These are phyloP conservation scores for Brevimyrus niger DNA, from an alignment of 2,113 vertebrate genomes.

Conservation along the genomic window DNA sequence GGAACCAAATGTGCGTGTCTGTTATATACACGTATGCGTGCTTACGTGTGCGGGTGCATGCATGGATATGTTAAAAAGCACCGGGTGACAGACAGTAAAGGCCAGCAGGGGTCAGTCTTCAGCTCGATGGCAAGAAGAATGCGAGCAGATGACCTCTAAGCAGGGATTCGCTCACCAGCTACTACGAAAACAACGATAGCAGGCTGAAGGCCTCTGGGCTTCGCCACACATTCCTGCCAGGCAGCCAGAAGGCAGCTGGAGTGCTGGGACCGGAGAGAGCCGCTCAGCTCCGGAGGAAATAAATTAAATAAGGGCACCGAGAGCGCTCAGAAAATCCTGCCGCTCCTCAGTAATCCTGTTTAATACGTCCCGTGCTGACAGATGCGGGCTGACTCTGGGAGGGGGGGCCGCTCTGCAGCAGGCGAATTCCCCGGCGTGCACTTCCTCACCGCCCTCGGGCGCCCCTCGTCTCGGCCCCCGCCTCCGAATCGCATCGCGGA, in stretches of 20 bases:
- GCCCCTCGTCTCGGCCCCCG: neutral
- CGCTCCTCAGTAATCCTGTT: slow-evolving; percentile 4
- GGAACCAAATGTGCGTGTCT: neutral
- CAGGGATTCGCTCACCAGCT: neutral
- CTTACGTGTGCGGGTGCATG: neutral
- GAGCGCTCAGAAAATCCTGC: neutral
- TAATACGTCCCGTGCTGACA: slow-evolving; percentile 13
- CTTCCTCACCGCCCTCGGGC: neutral
- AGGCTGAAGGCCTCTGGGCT: neutral
- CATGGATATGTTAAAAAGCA: neutral
- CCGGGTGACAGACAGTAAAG: neutral
- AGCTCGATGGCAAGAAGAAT: neutral
- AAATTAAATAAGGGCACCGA: neutral
- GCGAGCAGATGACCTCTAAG: neutral
- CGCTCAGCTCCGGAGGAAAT: neutral
- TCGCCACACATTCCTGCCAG: neutral
- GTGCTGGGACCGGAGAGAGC: neutral
- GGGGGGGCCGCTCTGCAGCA: neutral
- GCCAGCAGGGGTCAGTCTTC: neutral
- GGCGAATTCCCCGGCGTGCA: neutral
- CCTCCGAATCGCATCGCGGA: neutral
- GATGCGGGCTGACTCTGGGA: neutral
- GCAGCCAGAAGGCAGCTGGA: neutral
- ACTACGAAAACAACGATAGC: neutral
- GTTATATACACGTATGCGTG: neutral